These are phyloP conservation scores for Gryon sp. DNA, from an alignment of 1,140 invertebrate genomes.

Conservation along the genomic window DNA sequence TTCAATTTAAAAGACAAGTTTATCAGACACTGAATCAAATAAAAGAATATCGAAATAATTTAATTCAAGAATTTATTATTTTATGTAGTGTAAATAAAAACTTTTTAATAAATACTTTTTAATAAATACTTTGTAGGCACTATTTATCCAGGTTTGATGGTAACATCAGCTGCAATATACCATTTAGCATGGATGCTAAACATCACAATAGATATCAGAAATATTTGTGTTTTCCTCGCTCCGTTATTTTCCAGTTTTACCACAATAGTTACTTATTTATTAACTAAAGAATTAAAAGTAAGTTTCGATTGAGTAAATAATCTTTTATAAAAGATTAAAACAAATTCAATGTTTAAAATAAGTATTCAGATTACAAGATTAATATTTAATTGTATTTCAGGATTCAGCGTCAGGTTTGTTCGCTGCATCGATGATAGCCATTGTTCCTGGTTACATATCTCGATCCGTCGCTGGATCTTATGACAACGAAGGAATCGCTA, in stretches of 20 bases:
- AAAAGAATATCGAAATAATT: too few relatives aligned
- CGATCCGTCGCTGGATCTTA: constrained; percentile 98
- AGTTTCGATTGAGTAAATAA: constrained; percentile 13
- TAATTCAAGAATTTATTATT: too few relatives aligned
- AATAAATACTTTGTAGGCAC: constrained; percentile 84
- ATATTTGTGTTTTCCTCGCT: constrained; percentile 98
- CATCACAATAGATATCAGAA: constrained; percentile 96
- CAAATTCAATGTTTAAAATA: too few relatives aligned
- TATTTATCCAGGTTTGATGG: constrained; percentile 98
- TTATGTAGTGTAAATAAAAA: too few relatives aligned
- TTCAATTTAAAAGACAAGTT: too few relatives aligned
- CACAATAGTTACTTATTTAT: constrained; percentile 95
- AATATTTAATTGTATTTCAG: too few relatives aligned
- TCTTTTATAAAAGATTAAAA: too few relatives aligned
- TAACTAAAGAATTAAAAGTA: constrained; percentile 97
- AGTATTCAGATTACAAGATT: too few relatives aligned
- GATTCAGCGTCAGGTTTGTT: constrained; percentile 95
- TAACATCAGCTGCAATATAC: constrained; percentile 96
- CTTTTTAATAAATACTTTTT: too few relatives aligned
- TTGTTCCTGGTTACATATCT: constrained; percentile 97
- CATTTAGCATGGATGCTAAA: constrained; percentile 93
- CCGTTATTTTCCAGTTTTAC: constrained; percentile 98
- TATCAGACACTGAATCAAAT: too few relatives aligned
- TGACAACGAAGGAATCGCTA: constrained; percentile 99
- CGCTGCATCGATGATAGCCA: constrained; percentile 96